Evolutionary conservation across 1,140 invertebrate species (phyloP), one percentile per base, ranked within the genome.

Genomic region (Macrotrachela quadricornifera): DNA sequence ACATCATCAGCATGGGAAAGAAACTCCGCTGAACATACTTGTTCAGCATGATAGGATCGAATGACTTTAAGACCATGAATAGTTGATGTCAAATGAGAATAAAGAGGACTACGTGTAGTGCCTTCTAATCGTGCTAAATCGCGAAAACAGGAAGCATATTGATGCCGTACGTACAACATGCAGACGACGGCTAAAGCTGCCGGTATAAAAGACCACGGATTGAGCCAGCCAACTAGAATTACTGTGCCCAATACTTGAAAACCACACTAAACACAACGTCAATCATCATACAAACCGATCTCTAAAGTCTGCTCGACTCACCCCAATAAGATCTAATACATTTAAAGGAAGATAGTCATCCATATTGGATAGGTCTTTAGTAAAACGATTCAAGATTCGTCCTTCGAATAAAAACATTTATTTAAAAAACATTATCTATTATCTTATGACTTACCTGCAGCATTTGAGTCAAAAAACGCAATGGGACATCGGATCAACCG

Each of bases 1-100:
- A 70, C 10, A 76, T 78, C 12, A 80, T 77, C 45, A 77, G 80
- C 77, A 53, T 67, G 71, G 36, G 73, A 79, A 39, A 77, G 67
- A 57, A 81, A 80, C 12, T 91, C 75, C 47, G 80, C 58, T 39
- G 57, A 54, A 46, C 67, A 69, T 49, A 60, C 60, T 10, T 78
- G 71, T 65, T 87, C 71, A 6, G 75, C 69, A 37, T 75, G 73
- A 58, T 82, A 87, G 0, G 86, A 83, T 54, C 87, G 73, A 49
- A 95, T 86, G 0, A 86, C 91, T 1, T 81, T 76, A 18, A 94
- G 70, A 8, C 88, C 88, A 67, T 84, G 81, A 1, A 92, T 70
- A 0, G 85, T 81, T 17, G 85, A 79, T 64, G 80, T 85, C 50
- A 94, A 71, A 63, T 92, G 85, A 10, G 81, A 81, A 61, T 83